Percentiles rank a stretch among this genome's conserved stretches.
Evolutionary conservation across 2,797 vertebrate species (phyloP).

Genomic region (Salarias fasciatus): DNA sequence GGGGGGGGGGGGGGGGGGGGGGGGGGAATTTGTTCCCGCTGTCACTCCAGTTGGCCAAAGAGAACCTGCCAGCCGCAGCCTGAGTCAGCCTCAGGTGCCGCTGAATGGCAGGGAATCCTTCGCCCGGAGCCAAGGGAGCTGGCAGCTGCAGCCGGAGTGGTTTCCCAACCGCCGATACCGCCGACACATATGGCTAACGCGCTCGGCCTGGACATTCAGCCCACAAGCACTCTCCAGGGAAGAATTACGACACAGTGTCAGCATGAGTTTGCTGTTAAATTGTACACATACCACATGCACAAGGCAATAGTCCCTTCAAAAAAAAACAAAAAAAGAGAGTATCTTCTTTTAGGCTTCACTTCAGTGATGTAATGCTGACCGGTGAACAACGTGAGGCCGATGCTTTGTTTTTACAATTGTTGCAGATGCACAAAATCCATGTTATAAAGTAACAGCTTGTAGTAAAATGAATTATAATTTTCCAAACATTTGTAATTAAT

Average conservation of each 20-base stretch:
- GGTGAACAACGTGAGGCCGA: not conserved
- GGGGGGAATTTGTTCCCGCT: constrained; percentile 71
- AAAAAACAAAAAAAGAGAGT: constrained; percentile 36
- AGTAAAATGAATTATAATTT: constrained; percentile 8
- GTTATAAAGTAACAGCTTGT: not conserved
- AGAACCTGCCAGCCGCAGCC: constrained; percentile 62
- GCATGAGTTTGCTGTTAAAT: constrained; percentile 69
- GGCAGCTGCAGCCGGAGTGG: constrained; percentile 67
- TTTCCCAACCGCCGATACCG: constrained; percentile 64
- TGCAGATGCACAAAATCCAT: constrained; percentile 1
- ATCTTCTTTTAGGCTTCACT: constrained; percentile 34
- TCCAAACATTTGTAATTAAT: not conserved
- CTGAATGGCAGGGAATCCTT: constrained; percentile 74
- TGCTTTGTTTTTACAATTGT: not conserved
- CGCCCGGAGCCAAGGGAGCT: constrained; percentile 54
- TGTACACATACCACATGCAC: constrained; percentile 65
- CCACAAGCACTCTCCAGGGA: constrained; percentile 61
- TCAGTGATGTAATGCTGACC: constrained; percentile 25
- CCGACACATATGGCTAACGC: constrained; percentile 69
- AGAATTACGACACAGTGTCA: constrained; percentile 66
- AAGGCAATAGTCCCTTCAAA: constrained; percentile 39
- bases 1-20: constrained; percentile 62
- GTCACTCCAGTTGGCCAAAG: constrained; percentile 71
- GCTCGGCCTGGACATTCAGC: constrained; percentile 52
- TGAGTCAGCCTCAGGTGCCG: constrained; percentile 64